A percentile compares a stretch with the other conserved stretches of the same genome.
phyloP scores from a whole-genome alignment of 2,888 invertebrate species.

The Phymatocera aterrima region DNA sequence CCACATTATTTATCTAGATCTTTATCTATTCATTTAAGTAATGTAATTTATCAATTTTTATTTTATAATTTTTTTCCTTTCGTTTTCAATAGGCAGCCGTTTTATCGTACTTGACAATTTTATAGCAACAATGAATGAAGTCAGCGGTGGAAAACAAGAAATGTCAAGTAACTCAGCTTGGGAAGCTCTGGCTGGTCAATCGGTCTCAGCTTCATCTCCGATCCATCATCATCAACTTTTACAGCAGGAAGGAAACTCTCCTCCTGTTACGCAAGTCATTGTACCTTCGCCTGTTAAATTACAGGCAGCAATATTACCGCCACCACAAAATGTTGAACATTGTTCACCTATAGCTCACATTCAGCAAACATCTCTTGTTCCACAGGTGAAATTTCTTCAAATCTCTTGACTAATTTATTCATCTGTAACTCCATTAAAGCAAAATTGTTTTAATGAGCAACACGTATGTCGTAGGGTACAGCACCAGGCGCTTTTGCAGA shows the following conservation, averaged over 20 bases:
- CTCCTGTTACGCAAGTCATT: slow-evolving; percentile 69
- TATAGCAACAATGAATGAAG: slow-evolving; percentile 72
- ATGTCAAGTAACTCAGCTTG: slow-evolving; percentile 73
- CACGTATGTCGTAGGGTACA: slow-evolving; percentile 51
- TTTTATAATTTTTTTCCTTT: background rate
- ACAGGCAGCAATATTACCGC: slow-evolving; percentile 66
- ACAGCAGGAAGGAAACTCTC: slow-evolving; percentile 65
- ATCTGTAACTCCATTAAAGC: too few relatives aligned
- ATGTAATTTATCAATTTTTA: too few relatives aligned
- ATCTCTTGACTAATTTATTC: too few relatives aligned
- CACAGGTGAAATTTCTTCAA: slow-evolving; percentile 59
- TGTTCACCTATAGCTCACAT: slow-evolving; percentile 68
- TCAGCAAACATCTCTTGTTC: slow-evolving; percentile 68
- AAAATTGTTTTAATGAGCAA: too few relatives aligned
- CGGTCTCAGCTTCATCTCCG: slow-evolving; percentile 60
- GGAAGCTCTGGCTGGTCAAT: slow-evolving; percentile 70
- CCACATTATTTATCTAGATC: background rate
- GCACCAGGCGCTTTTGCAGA: slow-evolving; percentile 69
- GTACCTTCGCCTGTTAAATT: slow-evolving; percentile 75
- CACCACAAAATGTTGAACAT: slow-evolving; percentile 68
- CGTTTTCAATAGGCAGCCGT: slow-evolving; percentile 47
- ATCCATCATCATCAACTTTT: slow-evolving; percentile 67
- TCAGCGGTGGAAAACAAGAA: slow-evolving; percentile 73
- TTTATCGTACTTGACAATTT: slow-evolving; percentile 38
- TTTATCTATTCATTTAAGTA: slow-evolving; percentile 19